Conservation (phyloP, 2,888 invertebrate species). For the Tryphoninae sp. region DNA sequence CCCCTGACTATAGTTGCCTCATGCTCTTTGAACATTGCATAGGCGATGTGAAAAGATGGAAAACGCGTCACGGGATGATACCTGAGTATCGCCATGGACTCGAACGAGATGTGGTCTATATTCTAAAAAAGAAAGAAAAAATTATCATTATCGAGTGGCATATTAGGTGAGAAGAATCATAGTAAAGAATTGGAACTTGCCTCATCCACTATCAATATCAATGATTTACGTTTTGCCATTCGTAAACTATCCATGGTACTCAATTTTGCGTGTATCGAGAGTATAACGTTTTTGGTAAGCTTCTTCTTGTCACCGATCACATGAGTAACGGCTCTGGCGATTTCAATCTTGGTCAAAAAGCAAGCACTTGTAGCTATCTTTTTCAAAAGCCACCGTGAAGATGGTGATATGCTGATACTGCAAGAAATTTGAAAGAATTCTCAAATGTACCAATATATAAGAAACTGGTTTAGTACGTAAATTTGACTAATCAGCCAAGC, state of each 20-base stretch:
- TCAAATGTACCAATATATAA: background rate
- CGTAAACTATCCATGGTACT: conserved; percentile 74
- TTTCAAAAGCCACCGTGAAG: conserved; percentile 79
- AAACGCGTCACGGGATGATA: conserved; percentile 88
- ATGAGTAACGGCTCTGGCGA: conserved; percentile 79
- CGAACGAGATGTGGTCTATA: conserved; percentile 91
- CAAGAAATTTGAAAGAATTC: conserved; percentile 29
- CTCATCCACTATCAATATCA: conserved; percentile 88
- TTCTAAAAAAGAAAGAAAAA: conserved; percentile 82
- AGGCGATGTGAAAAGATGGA: conserved; percentile 87
- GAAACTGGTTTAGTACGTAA: conserved; percentile 25
- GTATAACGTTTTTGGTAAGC: conserved; percentile 73
- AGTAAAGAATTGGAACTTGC: conserved; percentile 78
- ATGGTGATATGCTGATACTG: conserved; percentile 70
- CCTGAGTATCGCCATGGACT: conserved; percentile 86
- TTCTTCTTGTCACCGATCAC: conserved; percentile 77
- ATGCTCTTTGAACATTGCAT: conserved; percentile 85
- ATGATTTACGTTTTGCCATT: conserved; percentile 83
- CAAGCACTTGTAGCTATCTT: conserved; percentile 80
- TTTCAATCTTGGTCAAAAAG: conserved; percentile 79
- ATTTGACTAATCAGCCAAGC: background rate
- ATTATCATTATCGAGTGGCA: conserved; percentile 1
- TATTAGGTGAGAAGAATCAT: conserved; percentile 20
- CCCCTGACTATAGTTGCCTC: conserved; percentile 84
- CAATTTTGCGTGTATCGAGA: conserved; percentile 75